Conservation (phyloP, 23 tunicate genomes). For the Phallusia fumigata region DNA sequence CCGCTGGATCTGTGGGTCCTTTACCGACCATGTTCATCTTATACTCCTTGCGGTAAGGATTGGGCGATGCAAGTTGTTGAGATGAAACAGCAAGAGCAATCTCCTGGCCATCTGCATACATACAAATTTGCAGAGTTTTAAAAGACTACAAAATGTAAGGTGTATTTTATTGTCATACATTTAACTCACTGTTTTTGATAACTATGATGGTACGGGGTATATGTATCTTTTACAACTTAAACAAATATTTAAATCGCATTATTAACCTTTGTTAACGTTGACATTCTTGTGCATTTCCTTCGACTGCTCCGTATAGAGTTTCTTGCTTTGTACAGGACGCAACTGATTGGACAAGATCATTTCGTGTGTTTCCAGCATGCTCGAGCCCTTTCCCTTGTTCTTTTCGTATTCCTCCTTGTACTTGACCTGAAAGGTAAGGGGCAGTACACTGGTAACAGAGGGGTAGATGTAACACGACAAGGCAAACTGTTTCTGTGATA, state of each 20-base stretch:
- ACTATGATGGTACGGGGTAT: too few species aligned
- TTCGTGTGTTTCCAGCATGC: constrained; percentile 12
- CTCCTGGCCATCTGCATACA: constrained; percentile 62
- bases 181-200: too few species aligned
- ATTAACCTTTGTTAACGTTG: constrained; percentile 42
- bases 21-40: constrained; percentile 64
- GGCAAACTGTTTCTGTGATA: too few species aligned
- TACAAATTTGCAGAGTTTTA: too few species aligned
- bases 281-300: constrained; percentile 43
- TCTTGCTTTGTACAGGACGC: constrained; percentile 71
- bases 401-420: constrained; percentile 38
- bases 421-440: constrained; percentile 23
- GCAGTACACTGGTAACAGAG: too few species aligned
- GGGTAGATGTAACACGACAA: too few species aligned
- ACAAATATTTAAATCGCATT: too few species aligned
- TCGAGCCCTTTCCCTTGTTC: constrained; percentile 28
- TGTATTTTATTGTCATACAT: too few species aligned
- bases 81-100: constrained; percentile 66
- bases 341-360: constrained; percentile 37
- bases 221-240: too few species aligned
- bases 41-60: constrained; percentile 63
- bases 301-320: constrained; percentile 35
- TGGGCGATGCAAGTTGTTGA: constrained; percentile 49
- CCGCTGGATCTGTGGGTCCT: constrained; percentile 61
- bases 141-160: too few species aligned